Conservation (phyloP, 2,113 vertebrate species). For the Junco hyemalis region DNA sequence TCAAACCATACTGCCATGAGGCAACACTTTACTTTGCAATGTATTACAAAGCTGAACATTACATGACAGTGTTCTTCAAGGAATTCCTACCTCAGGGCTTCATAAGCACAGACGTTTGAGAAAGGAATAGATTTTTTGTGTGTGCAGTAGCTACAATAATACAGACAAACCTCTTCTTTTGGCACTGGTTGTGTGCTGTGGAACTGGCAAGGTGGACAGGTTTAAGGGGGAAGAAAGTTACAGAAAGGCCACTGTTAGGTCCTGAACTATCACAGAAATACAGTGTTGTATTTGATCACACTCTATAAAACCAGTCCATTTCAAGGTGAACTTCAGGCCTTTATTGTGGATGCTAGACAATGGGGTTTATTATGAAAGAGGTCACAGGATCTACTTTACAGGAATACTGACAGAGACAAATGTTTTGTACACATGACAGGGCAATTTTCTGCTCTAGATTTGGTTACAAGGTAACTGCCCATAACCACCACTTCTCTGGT, state of each 20-base stretch:
- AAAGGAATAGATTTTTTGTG: neutral
- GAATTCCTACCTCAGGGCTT: neutral
- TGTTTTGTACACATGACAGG: constrained; percentile 66
- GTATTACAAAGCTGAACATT: neutral
- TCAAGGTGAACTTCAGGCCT: constrained; percentile 60
- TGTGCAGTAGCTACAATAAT: neutral
- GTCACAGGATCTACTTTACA: constrained; percentile 64
- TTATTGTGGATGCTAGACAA: constrained; percentile 57
- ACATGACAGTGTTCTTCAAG: neutral
- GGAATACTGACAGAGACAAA: constrained; percentile 59
- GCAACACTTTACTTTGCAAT: neutral
- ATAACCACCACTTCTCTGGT: neutral
- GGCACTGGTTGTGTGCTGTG: neutral
- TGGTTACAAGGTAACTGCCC: constrained; percentile 40
- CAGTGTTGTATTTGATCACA: constrained; percentile 25
- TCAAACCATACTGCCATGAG: neutral
- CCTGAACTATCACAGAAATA: constrained; percentile 14
- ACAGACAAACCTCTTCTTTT: neutral
- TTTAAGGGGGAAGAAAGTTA: neutral
- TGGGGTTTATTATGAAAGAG: constrained; percentile 58
- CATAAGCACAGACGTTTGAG: neutral
- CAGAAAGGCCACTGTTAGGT: neutral
- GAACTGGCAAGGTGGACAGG: neutral
- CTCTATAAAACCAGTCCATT: constrained; percentile 47
- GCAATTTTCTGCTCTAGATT: constrained; percentile 48